Percentiles rank a stretch among this genome's conserved stretches.
Conservation (phyloP, 2,888 invertebrate species). For the Morinoia aosen region DNA sequence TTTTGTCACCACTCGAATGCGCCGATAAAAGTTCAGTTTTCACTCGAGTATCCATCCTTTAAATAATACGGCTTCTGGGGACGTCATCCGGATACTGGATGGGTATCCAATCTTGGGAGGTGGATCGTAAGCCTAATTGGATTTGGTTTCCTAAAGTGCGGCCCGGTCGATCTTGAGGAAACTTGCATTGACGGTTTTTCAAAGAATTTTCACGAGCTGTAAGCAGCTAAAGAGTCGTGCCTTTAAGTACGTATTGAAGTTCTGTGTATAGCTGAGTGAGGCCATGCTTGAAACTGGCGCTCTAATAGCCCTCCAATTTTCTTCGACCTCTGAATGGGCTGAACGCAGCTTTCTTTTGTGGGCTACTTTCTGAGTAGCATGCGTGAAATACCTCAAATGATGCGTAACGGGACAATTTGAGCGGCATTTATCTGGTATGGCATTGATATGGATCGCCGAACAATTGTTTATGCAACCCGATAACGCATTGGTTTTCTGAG, state of each 20-base stretch:
- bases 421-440: not conserved
- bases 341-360: not conserved
- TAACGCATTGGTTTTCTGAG: no score
- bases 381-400: not conserved
- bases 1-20: not conserved
- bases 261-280: not conserved
- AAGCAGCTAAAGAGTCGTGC: not conserved
- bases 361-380: not conserved
- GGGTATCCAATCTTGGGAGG: not conserved
- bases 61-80: conserved; percentile 1
- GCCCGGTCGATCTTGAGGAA: not conserved
- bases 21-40: not conserved
- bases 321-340: not conserved
- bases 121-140: conserved; percentile 12
- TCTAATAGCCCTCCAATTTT: not conserved
- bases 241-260: not conserved
- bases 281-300: not conserved
- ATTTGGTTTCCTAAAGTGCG: not conserved
- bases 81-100: not conserved
- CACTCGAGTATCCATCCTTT: not conserved
- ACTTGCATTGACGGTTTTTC: not conserved
- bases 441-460: no score
- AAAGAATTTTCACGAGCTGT: not conserved
- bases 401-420: not conserved
- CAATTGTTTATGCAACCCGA: no score